Base-by-base conservation (phyloP, 92 coral and sea anemone genomes). In the Metridium senile region DNA sequence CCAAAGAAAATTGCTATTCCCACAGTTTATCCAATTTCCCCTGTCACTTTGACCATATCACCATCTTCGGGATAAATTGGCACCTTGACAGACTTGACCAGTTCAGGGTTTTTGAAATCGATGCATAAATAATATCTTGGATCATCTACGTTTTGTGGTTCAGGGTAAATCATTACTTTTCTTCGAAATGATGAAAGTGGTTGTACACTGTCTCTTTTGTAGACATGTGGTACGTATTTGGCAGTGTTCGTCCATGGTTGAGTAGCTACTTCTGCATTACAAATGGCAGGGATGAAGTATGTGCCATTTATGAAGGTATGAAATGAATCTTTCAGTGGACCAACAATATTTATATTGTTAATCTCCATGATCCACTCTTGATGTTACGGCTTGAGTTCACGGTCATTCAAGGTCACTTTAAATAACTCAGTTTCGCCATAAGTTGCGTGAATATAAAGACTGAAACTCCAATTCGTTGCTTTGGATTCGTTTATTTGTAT, bases 141-240 rank as follows among this genome's bases (percentile, higher is more conserved):
- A 43, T 83, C 51, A 25, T 76, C 87, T 9, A 71, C 18, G 74
- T 74, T 62, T 0, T 69, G 33, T 20, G 96, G 89, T 10, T 87
- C 89, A 16, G 97, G 97, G 78, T 90, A 87, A 25, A 87, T 11
- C 1, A 90, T 62, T 0, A 84, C 85, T 70, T 84, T 87, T 70
- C 92, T 72, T 79, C 71, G 75, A 64, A 90, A 25, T 13, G 20
- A 69, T 1, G 45, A 16, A 9, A 82, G 18, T 9, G 89, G 89
- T 74, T 81, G 96, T 10, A 80, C 62, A 58, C 84, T 83, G 71
- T 75, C 85, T 28, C 86, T 43, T 20, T 32, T 51, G 43, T 86
- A 90, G 21, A 34, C 35, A 16, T 58, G 64, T 1, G 86, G 86
- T 1, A 79, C 56, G 8, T 76, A 45, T 57, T 90, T 66, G 2